Evolutionary conservation across 2,113 vertebrate genomes (phyloP).

Genomic region (Etia nguti): DNA sequence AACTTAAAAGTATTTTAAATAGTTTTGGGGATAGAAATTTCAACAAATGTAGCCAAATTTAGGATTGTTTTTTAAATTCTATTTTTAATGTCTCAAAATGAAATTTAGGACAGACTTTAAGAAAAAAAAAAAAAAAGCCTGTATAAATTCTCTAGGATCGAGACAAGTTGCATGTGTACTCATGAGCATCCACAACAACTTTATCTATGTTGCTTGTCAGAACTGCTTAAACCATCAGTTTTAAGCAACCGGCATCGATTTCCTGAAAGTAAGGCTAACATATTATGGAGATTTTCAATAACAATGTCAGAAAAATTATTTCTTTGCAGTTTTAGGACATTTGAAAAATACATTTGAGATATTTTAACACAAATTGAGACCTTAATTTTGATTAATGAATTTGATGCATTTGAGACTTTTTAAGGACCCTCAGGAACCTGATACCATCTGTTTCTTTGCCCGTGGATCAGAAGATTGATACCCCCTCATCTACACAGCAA

Average conservation of each 20-base stretch:
- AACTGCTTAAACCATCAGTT: neutral
- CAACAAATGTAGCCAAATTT: neutral
- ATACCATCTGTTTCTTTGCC: neutral
- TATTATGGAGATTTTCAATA: neutral
- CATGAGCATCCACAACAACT: neutral
- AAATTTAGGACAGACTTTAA: neutral
- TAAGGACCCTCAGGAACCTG: neutral
- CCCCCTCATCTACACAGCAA: neutral
- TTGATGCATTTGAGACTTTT: neutral
- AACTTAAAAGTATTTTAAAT: neutral
- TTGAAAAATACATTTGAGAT: neutral
- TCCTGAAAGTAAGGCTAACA: neutral
- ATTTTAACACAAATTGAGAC: neutral
- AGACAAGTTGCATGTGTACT: neutral
- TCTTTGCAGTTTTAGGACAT: neutral
- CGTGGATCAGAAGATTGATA: neutral
- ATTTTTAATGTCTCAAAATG: neutral
- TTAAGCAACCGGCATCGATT: neutral
- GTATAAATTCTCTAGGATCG: neutral
- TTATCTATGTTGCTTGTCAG: neutral
- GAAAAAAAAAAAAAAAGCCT: too few relatives aligned
- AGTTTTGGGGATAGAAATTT: neutral
- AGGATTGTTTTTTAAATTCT: neutral
- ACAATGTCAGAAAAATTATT: neutral
- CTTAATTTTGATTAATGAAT: neutral